Conservation (phyloP, 2,888 invertebrate species). For the Sphaerophoria taeniata region DNA sequence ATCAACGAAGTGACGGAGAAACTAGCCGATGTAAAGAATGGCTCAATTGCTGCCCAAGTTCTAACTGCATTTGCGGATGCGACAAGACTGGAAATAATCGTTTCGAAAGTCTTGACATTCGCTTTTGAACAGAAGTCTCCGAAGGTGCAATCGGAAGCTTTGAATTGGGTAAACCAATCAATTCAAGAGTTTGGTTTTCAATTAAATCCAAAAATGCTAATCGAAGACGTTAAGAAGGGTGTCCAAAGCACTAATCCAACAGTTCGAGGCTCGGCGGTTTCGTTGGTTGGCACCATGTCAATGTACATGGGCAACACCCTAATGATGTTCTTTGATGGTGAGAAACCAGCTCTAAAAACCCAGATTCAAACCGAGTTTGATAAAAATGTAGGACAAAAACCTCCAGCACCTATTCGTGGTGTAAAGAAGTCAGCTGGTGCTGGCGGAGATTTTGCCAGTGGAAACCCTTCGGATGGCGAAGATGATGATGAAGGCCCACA, state of each 20-base stretch:
- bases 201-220: conserved; percentile 88
- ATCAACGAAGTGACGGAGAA: conserved; percentile 92
- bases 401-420: conserved; percentile 90
- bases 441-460: conserved; percentile 68
- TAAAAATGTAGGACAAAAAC: conserved; percentile 89
- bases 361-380: conserved; percentile 94
- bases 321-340: conserved; percentile 91
- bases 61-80: conserved; percentile 91
- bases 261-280: conserved; percentile 90
- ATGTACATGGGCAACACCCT: conserved; percentile 90
- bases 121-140: conserved; percentile 96
- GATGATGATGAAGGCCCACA: conserved; percentile 76
- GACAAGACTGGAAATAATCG: conserved; percentile 89
- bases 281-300: conserved; percentile 87
- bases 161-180: conserved; percentile 91
- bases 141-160: conserved; percentile 93
- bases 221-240: conserved; percentile 92
- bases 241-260: conserved; percentile 93
- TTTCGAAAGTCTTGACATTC: conserved; percentile 88
- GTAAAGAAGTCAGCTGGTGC: conserved; percentile 77
- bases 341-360: conserved; percentile 92
- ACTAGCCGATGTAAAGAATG: conserved; percentile 92
- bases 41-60: conserved; percentile 85
- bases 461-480: conserved; percentile 76
- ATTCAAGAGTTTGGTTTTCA: conserved; percentile 94